A percentile compares a stretch with the other conserved stretches of the same genome.
These are phyloP conservation scores for Exephanes ischioxanthus DNA, from an alignment of 2,888 invertebrate species.

Conservation along the genomic window DNA sequence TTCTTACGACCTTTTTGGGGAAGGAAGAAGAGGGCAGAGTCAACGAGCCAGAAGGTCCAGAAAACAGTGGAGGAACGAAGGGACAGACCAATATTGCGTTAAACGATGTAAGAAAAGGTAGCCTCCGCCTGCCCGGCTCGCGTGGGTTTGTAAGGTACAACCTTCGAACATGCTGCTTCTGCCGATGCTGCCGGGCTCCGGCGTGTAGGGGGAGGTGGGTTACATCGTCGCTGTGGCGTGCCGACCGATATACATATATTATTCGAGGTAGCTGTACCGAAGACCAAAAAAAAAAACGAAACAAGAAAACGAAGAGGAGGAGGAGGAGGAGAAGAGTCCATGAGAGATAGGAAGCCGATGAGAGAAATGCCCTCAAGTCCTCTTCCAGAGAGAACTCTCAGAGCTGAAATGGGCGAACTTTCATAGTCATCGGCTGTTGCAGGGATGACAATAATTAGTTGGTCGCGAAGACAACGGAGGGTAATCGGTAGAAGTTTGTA, in stretches of 20 bases:
- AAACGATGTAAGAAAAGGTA: constrained; percentile 69
- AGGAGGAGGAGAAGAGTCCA: constrained; percentile 22
- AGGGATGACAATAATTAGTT: not conserved
- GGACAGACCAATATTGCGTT: constrained; percentile 68
- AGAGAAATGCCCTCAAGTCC: constrained; percentile 28
- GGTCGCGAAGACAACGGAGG: not conserved
- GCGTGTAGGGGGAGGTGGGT: constrained; percentile 65
- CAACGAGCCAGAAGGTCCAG: constrained; percentile 34
- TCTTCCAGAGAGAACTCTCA: constrained; percentile 18
- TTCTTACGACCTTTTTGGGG: constrained; percentile 48
- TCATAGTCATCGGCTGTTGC: not conserved
- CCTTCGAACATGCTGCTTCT: constrained; percentile 65
- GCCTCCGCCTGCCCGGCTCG: constrained; percentile 48
- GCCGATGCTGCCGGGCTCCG: constrained; percentile 43
- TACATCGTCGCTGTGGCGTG: constrained; percentile 58
- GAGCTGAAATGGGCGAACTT: not conserved
- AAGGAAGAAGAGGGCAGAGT: constrained; percentile 25
- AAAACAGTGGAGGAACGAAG: constrained; percentile 25
- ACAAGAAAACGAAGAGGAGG: constrained; percentile 22
- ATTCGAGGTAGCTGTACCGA: constrained; percentile 51
- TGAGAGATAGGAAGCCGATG: constrained; percentile 53
- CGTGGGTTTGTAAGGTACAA: constrained; percentile 66
- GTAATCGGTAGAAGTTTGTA: not conserved
- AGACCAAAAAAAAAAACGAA: constrained; percentile 40
- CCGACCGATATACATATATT: constrained; percentile 67